Evolutionary conservation across 2,797 vertebrate species (phyloP).

Genomic region (Hipposideros larvatus): DNA sequence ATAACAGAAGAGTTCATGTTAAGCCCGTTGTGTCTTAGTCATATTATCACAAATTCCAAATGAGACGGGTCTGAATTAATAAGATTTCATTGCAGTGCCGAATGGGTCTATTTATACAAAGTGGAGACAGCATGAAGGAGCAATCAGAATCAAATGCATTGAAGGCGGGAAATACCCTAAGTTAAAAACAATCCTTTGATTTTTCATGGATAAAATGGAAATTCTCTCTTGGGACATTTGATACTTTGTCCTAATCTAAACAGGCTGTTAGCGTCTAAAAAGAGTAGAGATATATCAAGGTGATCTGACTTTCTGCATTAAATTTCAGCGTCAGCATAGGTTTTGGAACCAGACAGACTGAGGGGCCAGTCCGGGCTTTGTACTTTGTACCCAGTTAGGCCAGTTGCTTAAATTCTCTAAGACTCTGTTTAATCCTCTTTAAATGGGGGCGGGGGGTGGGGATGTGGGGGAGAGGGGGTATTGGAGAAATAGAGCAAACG

Average conservation of each 20-base stretch:
- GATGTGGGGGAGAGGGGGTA: no score
- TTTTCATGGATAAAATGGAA: slow-evolving; percentile 75
- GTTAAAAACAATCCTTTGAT: slow-evolving; percentile 65
- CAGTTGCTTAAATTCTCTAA: not conserved
- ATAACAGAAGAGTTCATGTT: slow-evolving; percentile 65
- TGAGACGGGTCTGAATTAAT: slow-evolving; percentile 31
- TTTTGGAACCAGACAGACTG: not conserved
- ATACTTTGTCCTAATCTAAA: slow-evolving; percentile 76
- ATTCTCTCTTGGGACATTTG: slow-evolving; percentile 74
- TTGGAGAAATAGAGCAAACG: not conserved
- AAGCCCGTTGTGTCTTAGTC: not conserved
- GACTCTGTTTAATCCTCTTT: not conserved
- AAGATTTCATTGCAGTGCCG: not conserved
- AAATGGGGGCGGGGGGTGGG: not conserved
- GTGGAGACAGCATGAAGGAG: slow-evolving; percentile 12
- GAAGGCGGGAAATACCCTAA: slow-evolving; percentile 62
- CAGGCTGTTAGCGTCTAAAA: slow-evolving; percentile 65
- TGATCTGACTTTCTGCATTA: slow-evolving; percentile 54
- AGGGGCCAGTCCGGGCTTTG: not conserved
- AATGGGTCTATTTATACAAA: slow-evolving; percentile 51
- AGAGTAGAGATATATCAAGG: slow-evolving; percentile 59
- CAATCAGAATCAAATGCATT: slow-evolving; percentile 71
- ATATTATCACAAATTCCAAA: slow-evolving; percentile 44
- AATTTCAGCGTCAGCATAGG: slow-evolving; percentile 25
- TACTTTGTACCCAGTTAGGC: not conserved